Base-by-base conservation (phyloP, 2,797 vertebrate genomes). In the Morelia viridis region DNA sequence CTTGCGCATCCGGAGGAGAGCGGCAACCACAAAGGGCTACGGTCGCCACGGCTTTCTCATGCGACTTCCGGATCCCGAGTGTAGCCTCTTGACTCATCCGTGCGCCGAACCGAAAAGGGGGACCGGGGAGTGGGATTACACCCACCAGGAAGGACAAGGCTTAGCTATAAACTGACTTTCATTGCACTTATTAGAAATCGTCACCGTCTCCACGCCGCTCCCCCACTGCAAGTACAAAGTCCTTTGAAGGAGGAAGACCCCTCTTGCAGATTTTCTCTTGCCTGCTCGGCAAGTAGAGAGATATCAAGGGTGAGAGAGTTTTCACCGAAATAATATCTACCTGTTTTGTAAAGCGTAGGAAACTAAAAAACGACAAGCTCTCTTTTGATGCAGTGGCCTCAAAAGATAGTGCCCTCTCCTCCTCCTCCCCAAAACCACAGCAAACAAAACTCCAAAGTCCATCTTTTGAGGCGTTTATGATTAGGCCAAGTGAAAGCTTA, bases 111-210 rank as follows among this genome's bases (percentile, higher is more conserved):
- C 12, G 31, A 19, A 35, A 31, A 19, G 17, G 17, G n/a, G 50
- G 15, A 12, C 26, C 0, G 6, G 6, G 0, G 13, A 22, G 4
- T 2, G 41, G 26, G 1, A 28, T 24, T 11, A 85, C 15, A 56
- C 53, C 58, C 26, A 22, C 2, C 3, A 12, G 10, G 19, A 26
- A 10, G 28, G 22, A 3, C 13, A 76, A n/a, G 19, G n/a, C 6
- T 41, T 5, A 24, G 9, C 31, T 56, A 35, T 28, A 3, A 31
- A 22, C 17, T 89, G 5, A 3, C n/a, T 26, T 76, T 68, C 41
- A 17, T 53, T 2, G 28, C 85, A 19, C 9, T 15, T 6, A 11
- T 26, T 46, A 11, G 58, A 24, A 24, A 35, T 11, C 19, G 8
- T 6, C 85, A 22, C 1, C 15, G 0, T 1, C 11, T 5, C 58